Conservation (phyloP, 2,113 vertebrate species). For the Steatornis caripensis region DNA sequence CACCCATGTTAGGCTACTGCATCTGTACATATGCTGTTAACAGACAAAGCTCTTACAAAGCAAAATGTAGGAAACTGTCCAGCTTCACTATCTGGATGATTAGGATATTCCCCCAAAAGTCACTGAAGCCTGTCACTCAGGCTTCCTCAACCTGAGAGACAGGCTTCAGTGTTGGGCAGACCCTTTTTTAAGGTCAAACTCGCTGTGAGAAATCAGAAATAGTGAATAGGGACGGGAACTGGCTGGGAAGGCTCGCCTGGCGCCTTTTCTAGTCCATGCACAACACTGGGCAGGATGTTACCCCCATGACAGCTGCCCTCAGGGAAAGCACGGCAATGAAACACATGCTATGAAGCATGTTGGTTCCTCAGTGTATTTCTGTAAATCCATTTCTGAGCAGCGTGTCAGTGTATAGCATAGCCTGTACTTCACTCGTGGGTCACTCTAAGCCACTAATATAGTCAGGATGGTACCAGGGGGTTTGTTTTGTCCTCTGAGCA, state of each 20-base stretch:
- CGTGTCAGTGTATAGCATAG: background rate
- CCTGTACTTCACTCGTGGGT: background rate
- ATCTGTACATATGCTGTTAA: background rate
- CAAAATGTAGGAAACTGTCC: background rate
- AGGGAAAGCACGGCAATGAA: background rate
- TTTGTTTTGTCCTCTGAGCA: background rate
- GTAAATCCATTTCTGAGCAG: background rate
- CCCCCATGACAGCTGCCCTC: background rate
- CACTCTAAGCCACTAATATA: background rate
- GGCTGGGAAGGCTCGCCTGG: background rate
- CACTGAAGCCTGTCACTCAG: background rate
- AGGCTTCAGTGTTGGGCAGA: background rate
- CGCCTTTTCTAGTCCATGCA: accelerated
- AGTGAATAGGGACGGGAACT: background rate
- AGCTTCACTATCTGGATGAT: background rate
- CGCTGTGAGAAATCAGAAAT: background rate
- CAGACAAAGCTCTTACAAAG: background rate
- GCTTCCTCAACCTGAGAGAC: background rate
- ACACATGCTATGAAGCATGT: background rate
- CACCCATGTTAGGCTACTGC: background rate
- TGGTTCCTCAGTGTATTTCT: background rate
- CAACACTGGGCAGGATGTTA: background rate
- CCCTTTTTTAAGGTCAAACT: background rate
- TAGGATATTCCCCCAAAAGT: background rate
- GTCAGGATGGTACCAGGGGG: background rate